phyloP scores from a whole-genome alignment of 1,140 invertebrate genomes.

The Danaus plexippus region DNA sequence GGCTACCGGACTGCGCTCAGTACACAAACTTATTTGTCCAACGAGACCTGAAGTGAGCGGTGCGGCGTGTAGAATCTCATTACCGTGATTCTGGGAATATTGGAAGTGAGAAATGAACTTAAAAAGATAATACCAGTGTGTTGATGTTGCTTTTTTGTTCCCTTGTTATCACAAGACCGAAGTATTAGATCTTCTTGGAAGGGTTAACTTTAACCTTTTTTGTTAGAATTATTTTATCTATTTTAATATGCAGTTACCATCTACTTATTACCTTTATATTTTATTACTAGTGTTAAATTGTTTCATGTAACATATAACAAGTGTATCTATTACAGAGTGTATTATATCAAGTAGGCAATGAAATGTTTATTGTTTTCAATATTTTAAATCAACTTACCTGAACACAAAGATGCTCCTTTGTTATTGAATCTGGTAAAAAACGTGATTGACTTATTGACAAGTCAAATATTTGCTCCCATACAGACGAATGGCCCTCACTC shows the following conservation, averaged over 20 bases:
- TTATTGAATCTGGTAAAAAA: slow-evolving; percentile 41
- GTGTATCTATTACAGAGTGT: no score
- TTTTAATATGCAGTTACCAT: no score
- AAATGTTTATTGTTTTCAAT: no score
- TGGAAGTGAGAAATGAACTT: slow-evolving; percentile 64
- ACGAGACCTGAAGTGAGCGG: slow-evolving; percentile 48
- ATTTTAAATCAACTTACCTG: slow-evolving; percentile 11
- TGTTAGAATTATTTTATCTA: no score
- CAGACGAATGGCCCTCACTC: slow-evolving; percentile 33
- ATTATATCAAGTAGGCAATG: no score
- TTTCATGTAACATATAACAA: no score
- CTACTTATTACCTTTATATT: no score
- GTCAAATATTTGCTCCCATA: slow-evolving; percentile 49
- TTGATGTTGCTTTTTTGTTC: slow-evolving; percentile 44
- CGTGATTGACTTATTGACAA: slow-evolving; percentile 49
- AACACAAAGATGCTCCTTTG: slow-evolving; percentile 11
- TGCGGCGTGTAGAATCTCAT: slow-evolving; percentile 62
- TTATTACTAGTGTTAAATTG: no score
- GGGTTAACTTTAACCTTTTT: slow-evolving; percentile 15
- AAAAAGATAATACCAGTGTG: slow-evolving; percentile 58
- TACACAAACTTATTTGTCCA: slow-evolving; percentile 59
- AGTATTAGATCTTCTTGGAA: slow-evolving; percentile 35
- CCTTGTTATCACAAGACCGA: slow-evolving; percentile 44
- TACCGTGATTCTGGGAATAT: slow-evolving; percentile 63
- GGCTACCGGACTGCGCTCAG: slow-evolving; percentile 65